phyloP scores from a whole-genome alignment of 1,140 invertebrate species.

The Cheumatopsyche charites region DNA sequence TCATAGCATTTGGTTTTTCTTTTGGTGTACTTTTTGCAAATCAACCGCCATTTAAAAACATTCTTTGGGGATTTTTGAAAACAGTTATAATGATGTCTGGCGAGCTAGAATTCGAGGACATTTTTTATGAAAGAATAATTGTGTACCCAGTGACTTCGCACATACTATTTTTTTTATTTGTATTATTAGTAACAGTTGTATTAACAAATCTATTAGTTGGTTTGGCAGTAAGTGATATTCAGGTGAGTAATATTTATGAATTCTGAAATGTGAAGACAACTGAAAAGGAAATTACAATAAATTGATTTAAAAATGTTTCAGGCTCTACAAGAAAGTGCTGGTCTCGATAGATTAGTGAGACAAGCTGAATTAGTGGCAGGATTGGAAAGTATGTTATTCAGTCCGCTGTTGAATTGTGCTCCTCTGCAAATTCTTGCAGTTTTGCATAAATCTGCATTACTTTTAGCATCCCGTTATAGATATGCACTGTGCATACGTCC shows the following conservation, averaged over 20 bases:
- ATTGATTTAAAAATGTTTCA: conserved; percentile 51
- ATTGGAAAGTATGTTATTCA: conserved; percentile 81
- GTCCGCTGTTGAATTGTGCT: conserved; percentile 69
- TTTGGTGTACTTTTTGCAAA: conserved; percentile 81
- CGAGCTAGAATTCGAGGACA: conserved; percentile 83
- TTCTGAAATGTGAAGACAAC: background rate
- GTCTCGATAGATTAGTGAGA: conserved; percentile 77
- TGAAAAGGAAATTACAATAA: background rate
- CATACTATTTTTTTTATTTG: conserved; percentile 76
- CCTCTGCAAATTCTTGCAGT: conserved; percentile 68
- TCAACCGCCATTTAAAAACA: conserved; percentile 71
- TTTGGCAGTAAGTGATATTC: conserved; percentile 82
- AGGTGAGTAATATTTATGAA: conserved; percentile 52
- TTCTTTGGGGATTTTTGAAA: conserved; percentile 71
- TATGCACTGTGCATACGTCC: conserved; percentile 74
- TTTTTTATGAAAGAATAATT: conserved; percentile 71
- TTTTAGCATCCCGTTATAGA: conserved; percentile 73
- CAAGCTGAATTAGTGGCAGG: conserved; percentile 80
- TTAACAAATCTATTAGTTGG: conserved; percentile 85
- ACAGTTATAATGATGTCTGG: conserved; percentile 90
- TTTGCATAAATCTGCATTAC: conserved; percentile 70
- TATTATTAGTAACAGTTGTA: conserved; percentile 83
- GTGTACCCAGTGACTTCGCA: conserved; percentile 74
- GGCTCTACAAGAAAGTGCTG: conserved; percentile 81
- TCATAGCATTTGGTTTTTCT: conserved; percentile 77